Evolutionary conservation across 2,113 vertebrate genomes (phyloP).

Genomic region (Cricetomys ansorgei): DNA sequence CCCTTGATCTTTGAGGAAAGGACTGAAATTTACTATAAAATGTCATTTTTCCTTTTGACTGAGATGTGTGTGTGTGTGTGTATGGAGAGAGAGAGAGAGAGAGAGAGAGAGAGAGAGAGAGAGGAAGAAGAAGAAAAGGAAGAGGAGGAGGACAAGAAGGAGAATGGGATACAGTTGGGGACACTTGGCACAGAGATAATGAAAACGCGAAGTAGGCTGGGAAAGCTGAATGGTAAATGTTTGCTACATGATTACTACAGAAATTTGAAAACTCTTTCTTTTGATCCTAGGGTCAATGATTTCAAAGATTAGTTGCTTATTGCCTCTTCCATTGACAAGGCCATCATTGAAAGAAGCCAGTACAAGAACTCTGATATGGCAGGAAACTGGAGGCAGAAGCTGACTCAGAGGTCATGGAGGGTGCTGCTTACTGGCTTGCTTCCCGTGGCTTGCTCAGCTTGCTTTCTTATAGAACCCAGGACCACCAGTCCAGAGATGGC

Average conservation of each 20-base stretch:
- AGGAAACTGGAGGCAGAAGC: too few relatives aligned
- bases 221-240: slow-evolving; percentile 23
- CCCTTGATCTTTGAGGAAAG: slow-evolving; percentile 16
- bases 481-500: too few relatives aligned
- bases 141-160: too few relatives aligned
- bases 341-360: too few relatives aligned
- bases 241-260: background rate
- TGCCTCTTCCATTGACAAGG: slow-evolving; percentile 29
- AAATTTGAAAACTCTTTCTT: slow-evolving; percentile 29
- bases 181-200: background rate
- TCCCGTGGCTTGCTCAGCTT: too few relatives aligned
- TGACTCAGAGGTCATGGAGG: too few relatives aligned
- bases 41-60: slow-evolving; percentile 39
- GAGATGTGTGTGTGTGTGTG: background rate
- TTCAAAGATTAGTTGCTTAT: slow-evolving; percentile 8
- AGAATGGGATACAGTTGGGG: background rate
- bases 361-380: too few relatives aligned
- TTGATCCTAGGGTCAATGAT: background rate
- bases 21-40: slow-evolving; percentile 49
- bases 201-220: background rate
- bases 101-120: background rate
- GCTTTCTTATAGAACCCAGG: too few relatives aligned
- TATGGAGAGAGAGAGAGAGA: background rate
- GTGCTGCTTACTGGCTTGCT: too few relatives aligned
- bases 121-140: too few relatives aligned